Percentiles rank a stretch among this genome's conserved stretches.
Conservation (phyloP, 1,140 invertebrate species). For the Orussus abietinus region DNA sequence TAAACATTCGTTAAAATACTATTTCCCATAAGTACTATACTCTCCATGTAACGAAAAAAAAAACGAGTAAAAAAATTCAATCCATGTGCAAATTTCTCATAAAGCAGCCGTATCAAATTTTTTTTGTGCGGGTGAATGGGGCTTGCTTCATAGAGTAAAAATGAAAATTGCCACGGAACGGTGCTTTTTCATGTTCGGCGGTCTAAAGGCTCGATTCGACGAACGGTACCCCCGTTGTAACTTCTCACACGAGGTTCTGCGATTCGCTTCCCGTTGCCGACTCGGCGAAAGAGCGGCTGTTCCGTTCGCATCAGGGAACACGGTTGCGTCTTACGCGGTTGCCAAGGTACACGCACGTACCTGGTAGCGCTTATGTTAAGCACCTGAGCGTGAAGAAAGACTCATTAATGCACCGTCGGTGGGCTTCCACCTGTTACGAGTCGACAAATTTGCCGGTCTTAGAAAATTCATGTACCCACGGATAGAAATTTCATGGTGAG, state of each 20-base stretch:
- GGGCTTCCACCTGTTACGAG: slow-evolving; percentile 28
- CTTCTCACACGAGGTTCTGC: not conserved
- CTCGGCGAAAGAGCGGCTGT: not conserved
- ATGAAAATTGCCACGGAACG: too few relatives aligned
- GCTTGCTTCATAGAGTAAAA: too few relatives aligned
- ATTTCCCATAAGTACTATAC: too few relatives aligned
- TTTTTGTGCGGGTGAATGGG: too few relatives aligned
- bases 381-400: slow-evolving; percentile 33
- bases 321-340: slow-evolving; percentile 1
- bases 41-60: too few relatives aligned
- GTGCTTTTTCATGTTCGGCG: too few relatives aligned
- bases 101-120: too few relatives aligned
- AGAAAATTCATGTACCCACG: too few relatives aligned
- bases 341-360: not conserved
- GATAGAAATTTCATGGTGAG: too few relatives aligned
- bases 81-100: too few relatives aligned
- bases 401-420: slow-evolving; percentile 26
- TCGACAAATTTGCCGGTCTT: slow-evolving; percentile 16
- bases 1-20: too few relatives aligned
- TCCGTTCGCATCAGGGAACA: slow-evolving; percentile 1
- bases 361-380: slow-evolving; percentile 23
- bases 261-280: not conserved
- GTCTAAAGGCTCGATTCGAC: not conserved
- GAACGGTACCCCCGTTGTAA: not conserved
- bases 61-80: too few relatives aligned